Percentiles rank a stretch among this genome's conserved stretches.
Conservation (phyloP, 1,140 invertebrate genomes). For the Sycobia sp. region DNA sequence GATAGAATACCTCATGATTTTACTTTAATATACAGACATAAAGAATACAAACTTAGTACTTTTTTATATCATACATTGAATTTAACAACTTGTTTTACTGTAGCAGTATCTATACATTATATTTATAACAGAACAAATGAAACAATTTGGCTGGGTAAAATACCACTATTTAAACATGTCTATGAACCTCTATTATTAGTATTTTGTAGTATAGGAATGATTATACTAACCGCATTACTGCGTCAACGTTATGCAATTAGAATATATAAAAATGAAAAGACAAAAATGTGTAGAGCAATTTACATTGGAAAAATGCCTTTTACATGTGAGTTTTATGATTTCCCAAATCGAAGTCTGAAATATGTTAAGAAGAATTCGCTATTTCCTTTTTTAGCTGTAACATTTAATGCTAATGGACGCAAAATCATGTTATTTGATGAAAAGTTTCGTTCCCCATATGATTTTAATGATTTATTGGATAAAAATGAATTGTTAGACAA, state of each 20-base stretch:
- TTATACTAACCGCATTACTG: no score
- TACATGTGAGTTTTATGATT: conserved; percentile 9
- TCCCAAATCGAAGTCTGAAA: conserved; percentile 1
- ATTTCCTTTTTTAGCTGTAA: background rate
- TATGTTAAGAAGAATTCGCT: background rate
- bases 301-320: conserved; percentile 26
- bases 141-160: no score
- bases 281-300: conserved; percentile 15
- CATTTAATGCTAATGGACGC: conserved; percentile 19
- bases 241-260: conserved; percentile 6
- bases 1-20: background rate
- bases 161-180: no score
- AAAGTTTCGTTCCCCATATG: conserved; percentile 13
- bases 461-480: conserved; percentile 22
- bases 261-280: conserved; percentile 27
- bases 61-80: conserved; percentile 1
- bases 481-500: background rate
- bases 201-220: no score
- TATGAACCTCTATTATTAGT: no score
- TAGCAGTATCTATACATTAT: background rate
- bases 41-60: no score
- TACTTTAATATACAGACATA: conserved; percentile 9
- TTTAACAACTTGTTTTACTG: background rate
- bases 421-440: conserved; percentile 26
- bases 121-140: background rate